Evolutionary conservation across 1,140 invertebrate species (phyloP), one percentile per base, ranked within the genome.

Genomic region (Anastrepha obliqua): DNA sequence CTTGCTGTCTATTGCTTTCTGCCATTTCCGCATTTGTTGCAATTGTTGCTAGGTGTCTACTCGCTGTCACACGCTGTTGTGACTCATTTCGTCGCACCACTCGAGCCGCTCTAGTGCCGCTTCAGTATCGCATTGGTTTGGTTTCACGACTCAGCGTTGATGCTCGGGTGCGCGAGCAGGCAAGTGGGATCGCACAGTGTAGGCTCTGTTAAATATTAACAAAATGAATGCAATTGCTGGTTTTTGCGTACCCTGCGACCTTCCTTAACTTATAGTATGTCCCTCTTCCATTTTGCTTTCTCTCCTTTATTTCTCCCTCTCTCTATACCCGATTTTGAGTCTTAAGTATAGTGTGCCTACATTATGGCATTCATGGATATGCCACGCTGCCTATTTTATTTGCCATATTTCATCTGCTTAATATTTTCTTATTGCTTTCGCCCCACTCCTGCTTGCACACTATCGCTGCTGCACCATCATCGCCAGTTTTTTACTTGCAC

Each of bases 51-150:
- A 55, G 47, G 47, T 81, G 74, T 81, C 74, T 81, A n/a, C 15
- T 81, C 55, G 74, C 74, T 81, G 74, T 81, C 74, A 81, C 74
- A 81, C n/a, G 17, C 74, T 81, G 20, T 81, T 81, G 74, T 81
- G 74, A 81, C 74, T 81, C 47, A 5, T 81, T 55, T 55, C 74
- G 15, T 20, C 55, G n/a, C 47, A 17, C 47, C 60, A 62, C 60
- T 29, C 74, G 15, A 81, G 74, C 20, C 47, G 47, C 47, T 55
- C 17, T 20, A 81, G 47, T 81, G 47, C 4, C 44, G 70, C 70
- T 74, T 44, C 44, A 74, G 44, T 42, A 15, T 8, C 42, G 47
- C 44, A n/a, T 44, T 17, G 1, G 51, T 39, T 29, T 64, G 60
- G 17, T 39, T 67, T 3, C 9, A 39, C 67, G 67, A 74, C 39